Conservation (phyloP, 2,888 invertebrate species). For the Caenorhabditis sp. region DNA sequence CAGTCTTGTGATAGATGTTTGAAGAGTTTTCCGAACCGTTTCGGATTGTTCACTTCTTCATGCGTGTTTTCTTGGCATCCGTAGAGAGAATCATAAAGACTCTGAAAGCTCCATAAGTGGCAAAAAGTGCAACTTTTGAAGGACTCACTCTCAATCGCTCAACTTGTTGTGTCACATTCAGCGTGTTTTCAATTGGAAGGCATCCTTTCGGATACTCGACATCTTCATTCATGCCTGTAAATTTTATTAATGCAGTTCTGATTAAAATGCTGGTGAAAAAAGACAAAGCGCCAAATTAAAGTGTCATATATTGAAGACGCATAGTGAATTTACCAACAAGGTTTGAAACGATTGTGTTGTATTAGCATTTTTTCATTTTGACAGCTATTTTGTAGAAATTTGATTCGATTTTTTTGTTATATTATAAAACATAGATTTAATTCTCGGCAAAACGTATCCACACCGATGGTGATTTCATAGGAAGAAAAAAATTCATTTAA, state of each 20-base stretch:
- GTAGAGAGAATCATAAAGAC: slow-evolving; percentile 29
- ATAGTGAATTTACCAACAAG: no score
- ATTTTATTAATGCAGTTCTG: background rate
- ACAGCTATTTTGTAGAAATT: no score
- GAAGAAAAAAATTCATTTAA: no score
- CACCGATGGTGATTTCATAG: no score
- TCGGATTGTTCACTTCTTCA: slow-evolving; percentile 31
- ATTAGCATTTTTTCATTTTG: no score
- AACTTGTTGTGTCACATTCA: slow-evolving; percentile 47
- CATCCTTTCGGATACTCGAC: slow-evolving; percentile 63
- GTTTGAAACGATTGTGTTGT: no score
- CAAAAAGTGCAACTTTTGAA: background rate
- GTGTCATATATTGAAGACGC: no score
- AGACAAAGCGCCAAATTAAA: no score
- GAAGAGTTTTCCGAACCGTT: slow-evolving; percentile 51
- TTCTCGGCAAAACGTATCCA: no score
- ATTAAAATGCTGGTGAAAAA: no score
- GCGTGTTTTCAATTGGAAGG: slow-evolving; percentile 44
- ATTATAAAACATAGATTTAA: no score
- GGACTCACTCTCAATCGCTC: slow-evolving; percentile 49
- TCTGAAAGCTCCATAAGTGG: slow-evolving; percentile 28
- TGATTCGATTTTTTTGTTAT: no score
- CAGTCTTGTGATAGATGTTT: slow-evolving; percentile 36
- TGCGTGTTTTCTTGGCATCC: slow-evolving; percentile 37
- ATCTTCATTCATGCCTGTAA: slow-evolving; percentile 38